Evolutionary conservation across 2,888 invertebrate genomes (phyloP).

Genomic region (Pristionchus exspectatus): DNA sequence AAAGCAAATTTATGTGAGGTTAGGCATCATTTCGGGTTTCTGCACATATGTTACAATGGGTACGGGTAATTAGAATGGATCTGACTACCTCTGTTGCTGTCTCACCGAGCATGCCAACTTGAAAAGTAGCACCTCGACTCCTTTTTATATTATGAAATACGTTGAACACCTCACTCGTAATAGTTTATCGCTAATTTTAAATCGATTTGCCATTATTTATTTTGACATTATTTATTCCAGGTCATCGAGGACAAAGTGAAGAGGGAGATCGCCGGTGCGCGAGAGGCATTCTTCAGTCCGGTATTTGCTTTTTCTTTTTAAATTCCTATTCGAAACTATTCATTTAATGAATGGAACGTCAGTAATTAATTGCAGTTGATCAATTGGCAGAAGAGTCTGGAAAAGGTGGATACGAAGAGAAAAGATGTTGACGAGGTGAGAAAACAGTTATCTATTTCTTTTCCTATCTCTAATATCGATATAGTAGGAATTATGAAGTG

Average conservation of each 20-base stretch:
- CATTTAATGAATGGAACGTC: not conserved
- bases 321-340: not conserved
- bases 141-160: not conserved
- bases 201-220: too few relatives aligned
- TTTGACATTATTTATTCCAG: not conserved
- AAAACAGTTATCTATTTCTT: too few relatives aligned
- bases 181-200: too few relatives aligned
- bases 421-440: constrained; percentile 15
- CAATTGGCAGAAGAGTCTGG: not conserved
- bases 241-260: constrained; percentile 45
- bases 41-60: too few relatives aligned
- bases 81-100: too few relatives aligned
- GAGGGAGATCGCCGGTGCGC: not conserved
- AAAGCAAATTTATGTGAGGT: not conserved
- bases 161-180: not conserved
- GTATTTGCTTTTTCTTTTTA: not conserved
- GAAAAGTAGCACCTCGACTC: not conserved
- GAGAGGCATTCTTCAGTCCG: constrained; percentile 19
- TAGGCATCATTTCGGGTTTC: not conserved
- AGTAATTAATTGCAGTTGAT: not conserved
- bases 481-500: too few relatives aligned
- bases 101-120: too few relatives aligned
- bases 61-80: too few relatives aligned
- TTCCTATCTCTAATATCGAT: too few relatives aligned
- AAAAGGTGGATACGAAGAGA: not conserved